Evolutionary conservation across 2,113 vertebrate genomes (phyloP).

Genomic region (Phrynosoma platyrhinos): DNA sequence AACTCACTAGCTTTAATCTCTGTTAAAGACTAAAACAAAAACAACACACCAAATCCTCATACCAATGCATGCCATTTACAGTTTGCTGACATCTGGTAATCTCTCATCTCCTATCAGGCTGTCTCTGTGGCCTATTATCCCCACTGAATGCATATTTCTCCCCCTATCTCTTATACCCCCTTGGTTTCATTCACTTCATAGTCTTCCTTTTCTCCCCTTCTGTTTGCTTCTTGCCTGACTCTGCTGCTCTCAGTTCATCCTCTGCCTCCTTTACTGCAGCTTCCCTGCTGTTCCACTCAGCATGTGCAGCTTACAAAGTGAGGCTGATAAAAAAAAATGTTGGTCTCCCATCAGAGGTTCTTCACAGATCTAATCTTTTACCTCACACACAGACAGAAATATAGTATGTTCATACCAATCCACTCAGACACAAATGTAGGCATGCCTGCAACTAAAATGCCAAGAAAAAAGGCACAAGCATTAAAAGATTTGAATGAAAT

Average conservation of each 20-base stretch:
- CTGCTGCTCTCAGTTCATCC: neutral
- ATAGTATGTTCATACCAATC: neutral
- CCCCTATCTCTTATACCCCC: neutral
- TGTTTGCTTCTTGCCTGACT: neutral
- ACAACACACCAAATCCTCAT: neutral
- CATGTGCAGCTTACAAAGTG: constrained; percentile 5
- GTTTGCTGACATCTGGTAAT: neutral
- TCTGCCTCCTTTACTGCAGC: neutral
- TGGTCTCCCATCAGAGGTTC: constrained; percentile 5
- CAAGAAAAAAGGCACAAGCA: neutral
- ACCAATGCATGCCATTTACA: neutral
- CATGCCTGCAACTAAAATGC: neutral
- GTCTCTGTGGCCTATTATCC: neutral
- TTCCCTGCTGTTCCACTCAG: neutral
- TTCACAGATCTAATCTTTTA: neutral
- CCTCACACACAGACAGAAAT: neutral
- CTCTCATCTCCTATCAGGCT: neutral
- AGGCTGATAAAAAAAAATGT: constrained; percentile 10
- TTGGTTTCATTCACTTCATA: neutral
- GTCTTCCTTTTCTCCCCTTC: neutral
- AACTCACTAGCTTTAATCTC: neutral
- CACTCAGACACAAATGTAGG: neutral
- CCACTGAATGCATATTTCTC: constrained; percentile 5
- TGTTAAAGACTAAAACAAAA: neutral
- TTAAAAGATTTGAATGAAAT: constrained; percentile 1